phyloP scores from a whole-genome alignment of 1,140 invertebrate genomes.

The Mizuhopecten yessoensis region DNA sequence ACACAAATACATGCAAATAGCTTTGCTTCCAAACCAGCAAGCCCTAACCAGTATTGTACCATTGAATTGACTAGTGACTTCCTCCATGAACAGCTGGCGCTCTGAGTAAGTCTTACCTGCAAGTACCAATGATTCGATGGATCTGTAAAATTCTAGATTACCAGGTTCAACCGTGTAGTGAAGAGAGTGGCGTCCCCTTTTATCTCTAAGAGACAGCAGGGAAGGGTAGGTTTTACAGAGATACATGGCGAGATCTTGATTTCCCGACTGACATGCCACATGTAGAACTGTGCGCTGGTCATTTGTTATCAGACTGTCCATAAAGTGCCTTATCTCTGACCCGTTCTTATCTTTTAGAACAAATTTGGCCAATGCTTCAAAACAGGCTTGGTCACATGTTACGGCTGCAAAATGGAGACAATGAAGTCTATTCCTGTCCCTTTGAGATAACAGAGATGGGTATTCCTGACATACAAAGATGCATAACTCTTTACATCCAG shows the following conservation, averaged over 20 bases:
- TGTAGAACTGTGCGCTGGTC: neutral
- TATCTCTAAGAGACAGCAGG: neutral
- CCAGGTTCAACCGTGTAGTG: slow-evolving; percentile 5
- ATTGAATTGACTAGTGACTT: neutral
- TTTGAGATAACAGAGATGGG: neutral
- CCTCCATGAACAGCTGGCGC: neutral
- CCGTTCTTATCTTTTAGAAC: neutral
- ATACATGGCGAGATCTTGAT: neutral
- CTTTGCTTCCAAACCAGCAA: neutral
- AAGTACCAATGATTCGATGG: neutral
- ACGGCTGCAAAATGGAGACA: slow-evolving; percentile 1
- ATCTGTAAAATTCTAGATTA: slow-evolving; percentile 22
- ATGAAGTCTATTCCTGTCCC: neutral
- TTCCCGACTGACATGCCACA: neutral
- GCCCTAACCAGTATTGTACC: neutral
- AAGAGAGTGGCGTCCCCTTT: neutral
- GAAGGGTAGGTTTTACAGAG: neutral
- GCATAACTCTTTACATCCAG: neutral
- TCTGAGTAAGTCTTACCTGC: neutral
- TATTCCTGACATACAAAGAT: neutral
- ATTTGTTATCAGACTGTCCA: neutral
- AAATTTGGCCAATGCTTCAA: slow-evolving; percentile 14
- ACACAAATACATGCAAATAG: slow-evolving; percentile 22
- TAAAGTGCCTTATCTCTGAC: neutral
- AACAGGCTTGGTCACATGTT: neutral